Base-by-base conservation (phyloP, 2,797 vertebrate genomes). In the Dipus sagitta region DNA sequence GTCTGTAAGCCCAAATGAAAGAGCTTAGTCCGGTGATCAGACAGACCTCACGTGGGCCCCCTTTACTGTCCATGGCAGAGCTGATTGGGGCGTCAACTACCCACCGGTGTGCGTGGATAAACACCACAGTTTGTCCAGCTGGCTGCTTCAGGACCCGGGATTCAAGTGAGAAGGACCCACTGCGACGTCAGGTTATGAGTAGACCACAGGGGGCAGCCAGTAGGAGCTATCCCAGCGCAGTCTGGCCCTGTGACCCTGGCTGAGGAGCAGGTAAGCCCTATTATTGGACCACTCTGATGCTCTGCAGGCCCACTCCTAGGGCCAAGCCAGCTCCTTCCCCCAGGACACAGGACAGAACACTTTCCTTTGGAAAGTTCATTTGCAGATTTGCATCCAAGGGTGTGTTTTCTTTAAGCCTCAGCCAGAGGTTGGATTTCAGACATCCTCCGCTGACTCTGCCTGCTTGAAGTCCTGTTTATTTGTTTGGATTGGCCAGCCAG, bases 291-390 rank as follows among this genome's bases (percentile, higher is more conserved):
- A 24, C 3, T 32, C 21, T 1, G 7, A 3, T 6, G 21, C n/a
- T 23, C 11, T 8, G 17, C 11, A 32, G 32, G 23, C 23, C 20
- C 10, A 60, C 13, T 24, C 26, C 18, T 2, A 0, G 17, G 10
- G 52, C 78, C 62, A 15, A 78, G 52, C 34, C 0, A 5, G 78
- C n/a, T 0, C 47, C 65, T 58, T 62, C 88, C 20, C 11, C 88
- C 14, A 21, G 72, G 90, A 9, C 1, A 1, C 5, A 0, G 72
- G 72, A 52, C 0, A 1, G 91, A 77, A n/a, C 18, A 0, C 91
- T 92, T 97, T 94, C 74, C 93, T 81, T 91, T 1, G 78, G 91
- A 72, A 90, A 95, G 88, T 96, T 94, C 95, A 93, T 83, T 94
- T 85, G 88, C 32, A 70, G 88, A 91, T 84, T 86, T 86, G 74